Evolutionary conservation across 2,797 vertebrate species (phyloP), one percentile per base, ranked within the genome.

Genomic region (Buceros bicornis): DNA sequence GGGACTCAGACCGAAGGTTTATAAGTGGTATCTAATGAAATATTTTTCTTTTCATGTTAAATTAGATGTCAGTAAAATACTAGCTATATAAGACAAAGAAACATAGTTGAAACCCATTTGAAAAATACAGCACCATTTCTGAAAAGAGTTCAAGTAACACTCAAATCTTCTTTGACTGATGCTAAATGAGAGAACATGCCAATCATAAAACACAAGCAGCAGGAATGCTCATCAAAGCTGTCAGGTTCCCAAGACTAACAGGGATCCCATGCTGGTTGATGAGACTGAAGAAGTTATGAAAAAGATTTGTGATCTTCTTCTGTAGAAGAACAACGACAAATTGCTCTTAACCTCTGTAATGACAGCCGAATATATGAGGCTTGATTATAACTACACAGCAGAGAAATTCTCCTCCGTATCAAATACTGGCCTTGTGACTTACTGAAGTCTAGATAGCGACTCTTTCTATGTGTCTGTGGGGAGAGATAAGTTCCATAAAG

Each of bases 1-100:
- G 16, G 8, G 33, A 42, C 16, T 89, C 61, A 77, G 79, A 78
- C 3, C 50, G 42, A 89, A 83, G 11, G 28, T 31, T 92, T 89
- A 48, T 15, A 8, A 72, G 33, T 35, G 12, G 50, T 29, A 90
- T 21, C 5, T 94, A 92, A 76, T 62, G 53, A 95, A 91, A 83
- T 85, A 69, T 48, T 90, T 93, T 84, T 82, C 18, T 24, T 90
- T 94, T 88, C 61, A 29, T 70, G 61, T 76, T 92, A 81, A 93
- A 92, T 82, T 61, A 92, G 8, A 77, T 86, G 78, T 77, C 90
- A 93, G 78, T 65, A 82, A 94, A 95, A 85, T 57, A 56, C 53
- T 64, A 60, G 11, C 69, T 69, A 31, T 54, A 17, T 50, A 70
- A 53, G 43, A 61, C 65, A 73, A 6, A 62, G 53, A 89, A 82